phyloP scores from a whole-genome alignment of 2,888 invertebrate genomes.

The Nymphalis c-album region DNA sequence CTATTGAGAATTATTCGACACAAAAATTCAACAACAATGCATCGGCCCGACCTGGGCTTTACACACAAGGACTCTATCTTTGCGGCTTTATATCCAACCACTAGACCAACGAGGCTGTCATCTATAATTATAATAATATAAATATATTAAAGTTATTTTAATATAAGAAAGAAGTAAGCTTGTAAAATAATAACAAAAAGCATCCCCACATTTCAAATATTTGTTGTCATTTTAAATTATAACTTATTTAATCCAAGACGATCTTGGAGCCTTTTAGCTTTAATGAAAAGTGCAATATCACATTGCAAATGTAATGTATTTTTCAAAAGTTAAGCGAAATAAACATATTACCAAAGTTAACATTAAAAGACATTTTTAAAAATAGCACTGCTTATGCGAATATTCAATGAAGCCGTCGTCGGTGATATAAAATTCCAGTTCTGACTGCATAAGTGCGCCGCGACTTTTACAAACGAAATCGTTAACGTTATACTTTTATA shows the following conservation, averaged over 20 bases:
- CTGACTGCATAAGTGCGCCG: constrained; percentile 37
- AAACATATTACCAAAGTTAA: constrained; percentile 18
- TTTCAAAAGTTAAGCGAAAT: constrained; percentile 8
- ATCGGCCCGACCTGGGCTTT: too few relatives aligned
- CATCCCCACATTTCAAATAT: background rate
- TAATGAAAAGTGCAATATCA: constrained; percentile 10
- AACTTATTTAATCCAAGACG: background rate
- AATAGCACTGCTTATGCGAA: constrained; percentile 48
- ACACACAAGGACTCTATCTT: too few relatives aligned
- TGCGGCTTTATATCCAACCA: too few relatives aligned
- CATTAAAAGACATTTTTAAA: constrained; percentile 35
- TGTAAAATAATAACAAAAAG: background rate
- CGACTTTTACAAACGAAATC: constrained; percentile 14
- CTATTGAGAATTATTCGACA: too few relatives aligned
- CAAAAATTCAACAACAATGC: too few relatives aligned
- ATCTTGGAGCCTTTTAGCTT: background rate
- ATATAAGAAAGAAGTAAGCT: too few relatives aligned
- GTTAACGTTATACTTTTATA: background rate
- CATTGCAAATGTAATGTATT: constrained; percentile 9
- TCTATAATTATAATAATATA: too few relatives aligned
- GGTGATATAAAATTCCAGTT: constrained; percentile 46
- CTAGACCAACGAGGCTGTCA: too few relatives aligned
- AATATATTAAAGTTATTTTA: too few relatives aligned
- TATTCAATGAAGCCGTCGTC: constrained; percentile 51
- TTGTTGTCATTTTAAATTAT: constrained; percentile 1